These are phyloP conservation scores for Zaprionus davidi DNA, from an alignment of 1,140 invertebrate genomes.

Conservation along the genomic window DNA sequence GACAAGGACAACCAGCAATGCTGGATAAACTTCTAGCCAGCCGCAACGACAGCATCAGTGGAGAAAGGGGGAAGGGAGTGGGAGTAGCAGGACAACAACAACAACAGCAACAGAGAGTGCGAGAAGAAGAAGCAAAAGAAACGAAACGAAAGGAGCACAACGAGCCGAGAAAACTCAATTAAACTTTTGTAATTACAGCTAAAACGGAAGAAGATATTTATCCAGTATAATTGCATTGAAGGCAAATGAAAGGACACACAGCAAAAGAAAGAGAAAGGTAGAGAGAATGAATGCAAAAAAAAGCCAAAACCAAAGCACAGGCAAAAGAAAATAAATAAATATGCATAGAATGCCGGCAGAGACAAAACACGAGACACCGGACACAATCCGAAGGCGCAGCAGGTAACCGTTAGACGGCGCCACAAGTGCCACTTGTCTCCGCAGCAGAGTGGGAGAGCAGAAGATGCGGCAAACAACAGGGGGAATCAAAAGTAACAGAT, in stretches of 20 bases:
- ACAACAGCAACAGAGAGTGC: conserved; percentile 22
- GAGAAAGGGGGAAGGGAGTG: not conserved
- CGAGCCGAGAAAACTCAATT: conserved; percentile 84
- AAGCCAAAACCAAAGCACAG: conserved; percentile 52
- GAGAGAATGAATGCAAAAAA: conserved; percentile 16
- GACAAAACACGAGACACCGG: conserved; percentile 28
- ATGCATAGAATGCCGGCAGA: conserved; percentile 52
- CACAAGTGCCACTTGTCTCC: conserved; percentile 53
- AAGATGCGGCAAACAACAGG: not conserved
- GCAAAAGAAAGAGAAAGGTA: conserved; percentile 32
- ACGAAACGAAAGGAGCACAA: conserved; percentile 62
- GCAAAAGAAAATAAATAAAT: conserved; percentile 77
- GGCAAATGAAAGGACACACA: conserved; percentile 79
- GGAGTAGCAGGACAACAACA: conserved; percentile 29
- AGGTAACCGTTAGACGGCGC: conserved; percentile 35
- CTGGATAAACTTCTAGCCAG: conserved; percentile 68
- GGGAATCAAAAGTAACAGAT: conserved; percentile 38
- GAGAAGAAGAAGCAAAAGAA: conserved; percentile 21
- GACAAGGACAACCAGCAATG: conserved; percentile 67
- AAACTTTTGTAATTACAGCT: conserved; percentile 84
- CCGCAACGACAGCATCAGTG: conserved; percentile 46
- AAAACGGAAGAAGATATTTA: conserved; percentile 84
- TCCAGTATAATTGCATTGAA: conserved; percentile 84
- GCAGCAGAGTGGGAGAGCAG: not conserved
- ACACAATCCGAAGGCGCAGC: conserved; percentile 24